Percentiles rank a stretch among this genome's conserved stretches.
These are phyloP conservation scores for Odontocolon sp. DNA, from an alignment of 2,888 invertebrate species.

Conservation along the genomic window DNA sequence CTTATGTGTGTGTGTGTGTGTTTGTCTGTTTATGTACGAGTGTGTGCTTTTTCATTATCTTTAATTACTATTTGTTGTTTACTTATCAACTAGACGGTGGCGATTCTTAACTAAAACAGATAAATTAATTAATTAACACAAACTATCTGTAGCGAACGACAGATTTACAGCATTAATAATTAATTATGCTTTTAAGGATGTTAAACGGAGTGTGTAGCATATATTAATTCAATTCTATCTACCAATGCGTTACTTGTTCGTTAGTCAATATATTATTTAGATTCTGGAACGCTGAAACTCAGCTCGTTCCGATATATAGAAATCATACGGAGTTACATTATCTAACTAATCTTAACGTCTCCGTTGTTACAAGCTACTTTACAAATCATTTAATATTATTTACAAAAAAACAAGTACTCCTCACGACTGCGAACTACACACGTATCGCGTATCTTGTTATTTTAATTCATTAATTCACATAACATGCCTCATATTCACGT, in stretches of 20 bases:
- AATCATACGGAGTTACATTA: constrained; percentile 49
- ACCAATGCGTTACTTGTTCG: constrained; percentile 63
- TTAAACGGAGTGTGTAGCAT: constrained; percentile 53
- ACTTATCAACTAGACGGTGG: constrained; percentile 33
- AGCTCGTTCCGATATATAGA: constrained; percentile 23
- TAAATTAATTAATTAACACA: constrained; percentile 16
- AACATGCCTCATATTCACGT: constrained; percentile 26
- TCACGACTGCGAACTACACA: constrained; percentile 55
- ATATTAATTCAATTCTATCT: constrained; percentile 70
- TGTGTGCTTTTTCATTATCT: constrained; percentile 19
- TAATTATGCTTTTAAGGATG: constrained; percentile 26
- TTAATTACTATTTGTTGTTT: constrained; percentile 13
- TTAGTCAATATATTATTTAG: constrained; percentile 64
- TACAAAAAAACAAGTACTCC: constrained; percentile 64
- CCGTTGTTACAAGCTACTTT: constrained; percentile 62
- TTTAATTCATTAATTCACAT: constrained; percentile 52
- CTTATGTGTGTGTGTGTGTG: too few relatives aligned
- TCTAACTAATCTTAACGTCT: constrained; percentile 55
- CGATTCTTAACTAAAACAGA: constrained; percentile 4
- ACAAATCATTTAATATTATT: constrained; percentile 71
- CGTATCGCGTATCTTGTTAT: constrained; percentile 15
- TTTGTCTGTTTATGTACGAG: constrained; percentile 6
- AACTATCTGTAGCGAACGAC: constrained; percentile 26
- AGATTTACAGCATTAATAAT: constrained; percentile 29
- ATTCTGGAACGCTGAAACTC: constrained; percentile 45